Base-by-base conservation (phyloP, 2,113 vertebrate species). In the Chaetodon trifascialis region DNA sequence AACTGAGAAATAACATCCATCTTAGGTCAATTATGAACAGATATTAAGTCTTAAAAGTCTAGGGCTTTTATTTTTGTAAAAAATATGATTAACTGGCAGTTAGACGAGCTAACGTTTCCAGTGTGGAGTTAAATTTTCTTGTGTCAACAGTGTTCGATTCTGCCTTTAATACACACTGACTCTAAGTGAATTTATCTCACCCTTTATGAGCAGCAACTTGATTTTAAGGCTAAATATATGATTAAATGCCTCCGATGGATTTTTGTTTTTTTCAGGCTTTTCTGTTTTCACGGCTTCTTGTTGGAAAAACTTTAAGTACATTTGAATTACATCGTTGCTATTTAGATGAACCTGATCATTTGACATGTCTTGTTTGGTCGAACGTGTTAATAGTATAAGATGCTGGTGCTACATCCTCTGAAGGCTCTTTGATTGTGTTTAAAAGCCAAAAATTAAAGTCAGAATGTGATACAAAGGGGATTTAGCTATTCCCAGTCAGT, bases 11-110 rank as follows among this genome's bases (percentile, higher is more conserved):
- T 63, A 16, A 25, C 21, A 23, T 65, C 59, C 36, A 79, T 36
- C 23, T 59, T 46, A 55, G 68, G 69, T 68, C 0, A 65, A 72
- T 87, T 70, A 79, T 12, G 12, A n/a, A 70, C 2, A 66, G 2
- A 23, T 67, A 47, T 46, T 5, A 44, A 70, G 36, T 70, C 23
- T 36, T 60, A 36, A 80, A 59, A 75, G n/a, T 58, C 23, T 11
- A 58, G 62, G 67, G 66, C 38, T 81, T 70, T 82, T 76, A 76
- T 88, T 86, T 91, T 88, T 87, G 16, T 87, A 74, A 63, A 62
- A 68, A 34, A 12, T 19, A 68, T 23, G 34, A 38, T 47, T 70
- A 58, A 49, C 67, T 86, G 58, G 66, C 67, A 86, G 64, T 73
- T 66, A 16, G 14, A 52, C 38, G 19, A 73, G 21, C 21, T 47